phyloP scores from a whole-genome alignment of 2,888 invertebrate genomes.

The Aromia moschata region DNA sequence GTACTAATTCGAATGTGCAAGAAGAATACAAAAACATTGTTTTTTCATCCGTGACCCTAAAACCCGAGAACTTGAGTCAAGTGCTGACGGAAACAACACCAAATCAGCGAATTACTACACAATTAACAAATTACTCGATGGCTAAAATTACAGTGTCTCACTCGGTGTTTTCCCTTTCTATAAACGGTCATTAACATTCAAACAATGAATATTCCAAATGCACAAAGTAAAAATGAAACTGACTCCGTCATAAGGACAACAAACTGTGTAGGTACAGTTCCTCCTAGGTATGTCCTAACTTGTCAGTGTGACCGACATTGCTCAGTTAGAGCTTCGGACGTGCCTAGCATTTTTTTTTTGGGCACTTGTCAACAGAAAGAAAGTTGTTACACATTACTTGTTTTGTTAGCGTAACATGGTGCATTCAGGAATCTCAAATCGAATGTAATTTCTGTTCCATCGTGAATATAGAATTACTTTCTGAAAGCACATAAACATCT shows the following conservation, averaged over 20 bases:
- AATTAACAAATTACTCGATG: not conserved
- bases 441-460: no score
- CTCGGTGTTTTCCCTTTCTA: slow-evolving; percentile 26
- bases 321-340: slow-evolving; percentile 15
- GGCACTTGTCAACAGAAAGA: slow-evolving; percentile 29
- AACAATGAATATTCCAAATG: slow-evolving; percentile 21
- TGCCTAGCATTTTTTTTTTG: slow-evolving; percentile 31
- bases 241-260: slow-evolving; percentile 9
- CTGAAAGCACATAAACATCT: no score
- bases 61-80: not conserved
- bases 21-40: not conserved
- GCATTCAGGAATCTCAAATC: no score
- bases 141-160: slow-evolving; percentile 16
- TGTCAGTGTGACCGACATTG: slow-evolving; percentile 37
- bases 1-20: not conserved
- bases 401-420: no score
- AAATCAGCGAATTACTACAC: not conserved
- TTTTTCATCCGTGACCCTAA: not conserved
- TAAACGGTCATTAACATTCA: slow-evolving; percentile 27
- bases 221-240: slow-evolving; percentile 27
- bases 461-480: no score
- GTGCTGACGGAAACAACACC: not conserved
- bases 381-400: slow-evolving; percentile 28
- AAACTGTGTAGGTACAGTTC: slow-evolving; percentile 15
- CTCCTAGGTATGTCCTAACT: slow-evolving; percentile 25